Base-by-base conservation (phyloP, 2,797 vertebrate genomes). In the Varecia variegata region DNA sequence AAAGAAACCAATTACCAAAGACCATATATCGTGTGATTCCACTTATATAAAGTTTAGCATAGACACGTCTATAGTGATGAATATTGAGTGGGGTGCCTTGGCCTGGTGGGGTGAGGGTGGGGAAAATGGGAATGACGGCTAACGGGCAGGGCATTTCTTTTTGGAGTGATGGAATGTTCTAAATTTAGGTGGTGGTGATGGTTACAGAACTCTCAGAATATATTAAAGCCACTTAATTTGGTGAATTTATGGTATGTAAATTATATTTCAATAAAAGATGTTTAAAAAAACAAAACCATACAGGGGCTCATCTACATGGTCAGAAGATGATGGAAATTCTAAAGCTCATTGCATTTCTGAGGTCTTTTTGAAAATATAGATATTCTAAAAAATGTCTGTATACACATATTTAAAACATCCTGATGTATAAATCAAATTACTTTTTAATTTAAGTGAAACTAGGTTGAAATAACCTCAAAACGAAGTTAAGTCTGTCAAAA, bases 401-500 rank as follows among this genome's bases (percentile, higher is more conserved):
- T 50, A 21, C 7, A 82, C 56, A 14, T 50, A 76, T 87, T 90
- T 79, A 73, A 92, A 92, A 73, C 30, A 85, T 81, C 15, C 27
- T 35, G 18, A 23, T 52, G 20, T 56, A 67, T 68, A 93, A 87
- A 92, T 76, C 62, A 76, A 88, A 73, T 1, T 43, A 15, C 50
- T 76, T 70, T 88, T 91, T 18, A 8, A 35, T 81, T 89, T 92
- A 88, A 80, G 14, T 92, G 38, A 90, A 93, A 71, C 52, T 67
- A 32, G 60, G 77, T 86, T 90, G 52, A 80, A 38, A 60, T 73
- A 81, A 88, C 71, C 68, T 88, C 18, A 87, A 87, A 95, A 80
- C 47, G 52, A 91, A 76, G 12, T 86, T 79, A 79, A 62, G 35
- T 82, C 30, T 94, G 13, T 94, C 65, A 87, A 54, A 87, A 60